Base-by-base conservation (phyloP, 2,113 vertebrate genomes). In the Triplophysa dalaica region DNA sequence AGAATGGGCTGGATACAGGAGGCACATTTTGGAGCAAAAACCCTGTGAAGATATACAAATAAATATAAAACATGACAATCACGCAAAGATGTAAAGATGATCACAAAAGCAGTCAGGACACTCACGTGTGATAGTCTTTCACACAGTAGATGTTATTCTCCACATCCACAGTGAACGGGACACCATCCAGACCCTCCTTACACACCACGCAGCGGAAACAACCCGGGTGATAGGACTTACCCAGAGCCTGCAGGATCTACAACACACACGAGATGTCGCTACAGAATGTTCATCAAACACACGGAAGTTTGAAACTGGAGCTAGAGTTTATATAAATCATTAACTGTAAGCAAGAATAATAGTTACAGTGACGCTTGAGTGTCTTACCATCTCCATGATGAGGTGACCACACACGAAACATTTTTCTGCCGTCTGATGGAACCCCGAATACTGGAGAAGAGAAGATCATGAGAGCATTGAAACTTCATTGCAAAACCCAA, bases 61-160 rank as follows among this genome's bases (percentile, higher is more conserved):
- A 4, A 48, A 24, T 24, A 24, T 1, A 24, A 75, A n/a, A 17
- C 14, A 26, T 65, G 52, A 73, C 22, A 26, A 7, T 58, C 16
- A 48, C 9, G 12, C 19, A 43, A 24, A 24, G 7, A 19, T 22
- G 6, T 13, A 19, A 54, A 45, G 50, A 6, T 19, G 50, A 17
- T 54, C 14, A 38, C 33, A 38, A 38, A 7, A 38, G 33, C 6
- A 38, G 33, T 13, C 16, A 12, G 19, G 7, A 65, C 6, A 54
- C 97, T 96, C 91, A 99, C 97, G 95, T 95, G 88, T 99, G 97
- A 87, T 99, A 99, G 90, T 99, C 98, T 89, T 98, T 95, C 82
- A 99, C 98, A 63, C 98, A 99, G 94, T 99, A 99, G 89, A 99
- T 98, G 83, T 99, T 99, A 89, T 96, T 98, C 83, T 98, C 95